These are phyloP conservation scores for Cyanocitta stelleri DNA, from an alignment of 2,113 vertebrate genomes.

Conservation along the genomic window DNA sequence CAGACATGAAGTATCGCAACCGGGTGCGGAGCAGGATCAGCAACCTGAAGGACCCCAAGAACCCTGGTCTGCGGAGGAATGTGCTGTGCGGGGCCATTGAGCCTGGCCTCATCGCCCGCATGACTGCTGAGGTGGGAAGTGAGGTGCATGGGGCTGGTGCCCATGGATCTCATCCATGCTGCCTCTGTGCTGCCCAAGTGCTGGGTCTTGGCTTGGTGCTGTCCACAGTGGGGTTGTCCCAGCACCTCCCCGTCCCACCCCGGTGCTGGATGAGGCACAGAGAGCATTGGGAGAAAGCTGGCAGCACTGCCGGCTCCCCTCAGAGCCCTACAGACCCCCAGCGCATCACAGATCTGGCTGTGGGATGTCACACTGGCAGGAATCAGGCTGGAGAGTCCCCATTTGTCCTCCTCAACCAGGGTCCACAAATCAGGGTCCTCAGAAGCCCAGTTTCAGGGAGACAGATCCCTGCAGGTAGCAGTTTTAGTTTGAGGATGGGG, in stretches of 20 bases:
- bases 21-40: conserved; percentile 94
- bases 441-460: background rate
- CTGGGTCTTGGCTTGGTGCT: background rate
- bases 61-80: conserved; percentile 85
- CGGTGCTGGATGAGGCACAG: fast-evolving
- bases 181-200: background rate
- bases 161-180: background rate
- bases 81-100: conserved; percentile 85
- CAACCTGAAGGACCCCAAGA: conserved; percentile 97
- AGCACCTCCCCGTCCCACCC: background rate
- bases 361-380: background rate
- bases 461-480: background rate
- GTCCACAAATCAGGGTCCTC: background rate
- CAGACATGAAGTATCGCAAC: conserved; percentile 97
- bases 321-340: background rate
- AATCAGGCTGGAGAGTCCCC: background rate
- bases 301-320: background rate
- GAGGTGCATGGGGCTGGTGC: fast-evolving
- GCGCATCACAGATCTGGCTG: background rate
- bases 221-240: background rate
- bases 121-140: conserved; percentile 87
- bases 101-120: conserved; percentile 82
- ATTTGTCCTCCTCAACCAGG: background rate
- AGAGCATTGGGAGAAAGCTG: background rate
- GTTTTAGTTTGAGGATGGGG: background rate